phyloP scores from a whole-genome alignment of 2,113 vertebrate species.

The Corythaeola cristata region DNA sequence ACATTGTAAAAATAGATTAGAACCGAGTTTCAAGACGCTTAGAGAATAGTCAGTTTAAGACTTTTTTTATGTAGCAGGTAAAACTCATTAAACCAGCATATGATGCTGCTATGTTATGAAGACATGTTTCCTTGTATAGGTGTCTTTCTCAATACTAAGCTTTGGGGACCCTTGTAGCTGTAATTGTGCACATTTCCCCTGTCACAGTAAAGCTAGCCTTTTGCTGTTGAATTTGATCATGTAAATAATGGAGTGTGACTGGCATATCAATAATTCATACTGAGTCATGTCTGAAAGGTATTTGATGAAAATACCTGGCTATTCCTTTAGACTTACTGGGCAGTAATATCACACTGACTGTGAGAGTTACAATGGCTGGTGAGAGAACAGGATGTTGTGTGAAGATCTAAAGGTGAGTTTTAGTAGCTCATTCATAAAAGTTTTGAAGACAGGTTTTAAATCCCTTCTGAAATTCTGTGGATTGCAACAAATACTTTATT shows the following conservation, averaged over 20 bases:
- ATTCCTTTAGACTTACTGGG: constrained; percentile 18
- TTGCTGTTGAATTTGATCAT: background rate
- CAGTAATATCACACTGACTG: background rate
- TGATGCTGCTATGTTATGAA: background rate
- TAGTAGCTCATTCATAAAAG: background rate
- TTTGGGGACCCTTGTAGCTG: background rate
- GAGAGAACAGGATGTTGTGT: constrained; percentile 14
- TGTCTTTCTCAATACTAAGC: background rate
- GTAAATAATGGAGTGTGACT: background rate
- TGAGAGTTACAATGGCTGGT: constrained; percentile 2
- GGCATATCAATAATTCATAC: constrained; percentile 35
- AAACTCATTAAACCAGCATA: background rate
- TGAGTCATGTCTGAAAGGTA: background rate
- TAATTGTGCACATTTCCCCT: background rate
- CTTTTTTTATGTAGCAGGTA: background rate
- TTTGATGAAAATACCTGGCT: constrained; percentile 7
- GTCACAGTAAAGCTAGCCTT: background rate
- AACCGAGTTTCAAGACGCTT: background rate
- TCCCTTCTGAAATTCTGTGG: background rate
- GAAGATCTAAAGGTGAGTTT: background rate
- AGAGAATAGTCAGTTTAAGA: background rate
- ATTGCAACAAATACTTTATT: background rate
- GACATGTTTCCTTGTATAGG: background rate
- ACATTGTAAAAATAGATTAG: background rate
- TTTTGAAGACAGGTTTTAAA: constrained; percentile 11